Evolutionary conservation across 2,888 invertebrate genomes (phyloP).

Genomic region (Monopis laevigella): DNA sequence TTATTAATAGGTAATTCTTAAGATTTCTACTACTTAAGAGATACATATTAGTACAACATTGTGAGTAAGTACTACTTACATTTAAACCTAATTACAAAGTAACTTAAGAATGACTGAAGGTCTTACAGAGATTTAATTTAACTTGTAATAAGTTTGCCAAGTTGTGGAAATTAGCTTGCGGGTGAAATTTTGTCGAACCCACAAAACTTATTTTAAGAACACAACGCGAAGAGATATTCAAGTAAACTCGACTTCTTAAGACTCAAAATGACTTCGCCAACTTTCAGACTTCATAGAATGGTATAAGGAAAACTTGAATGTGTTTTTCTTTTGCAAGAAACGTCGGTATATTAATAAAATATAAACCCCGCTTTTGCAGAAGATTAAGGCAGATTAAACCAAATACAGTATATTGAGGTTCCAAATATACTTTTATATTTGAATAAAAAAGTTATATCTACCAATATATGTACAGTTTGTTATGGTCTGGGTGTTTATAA

Average conservation of each 20-base stretch:
- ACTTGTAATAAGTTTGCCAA: constrained; percentile 49
- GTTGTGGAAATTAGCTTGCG: constrained; percentile 38
- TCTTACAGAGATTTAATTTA: constrained; percentile 44
- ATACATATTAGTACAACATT: no score
- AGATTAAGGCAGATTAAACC: no score
- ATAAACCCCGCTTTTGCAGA: no score
- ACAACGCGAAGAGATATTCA: background rate
- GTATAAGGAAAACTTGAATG: constrained; percentile 1
- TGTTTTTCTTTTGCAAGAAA: constrained; percentile 3
- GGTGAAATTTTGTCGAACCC: constrained; percentile 5
- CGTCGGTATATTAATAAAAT: no score
- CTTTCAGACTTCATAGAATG: constrained; percentile 6
- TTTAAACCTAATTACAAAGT: background rate
- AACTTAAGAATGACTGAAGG: constrained; percentile 1
- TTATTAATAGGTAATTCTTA: no score
- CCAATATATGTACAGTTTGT: no score
- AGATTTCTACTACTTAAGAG: no score
- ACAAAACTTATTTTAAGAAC: background rate
- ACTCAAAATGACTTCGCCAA: constrained; percentile 5
- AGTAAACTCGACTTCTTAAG: background rate
- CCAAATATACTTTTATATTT: no score
- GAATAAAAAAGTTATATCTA: no score
- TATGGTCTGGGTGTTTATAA: no score
- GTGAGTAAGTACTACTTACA: no score
- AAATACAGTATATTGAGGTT: no score